Evolutionary conservation across 2,797 vertebrate species (phyloP).

Genomic region (Salarias fasciatus): DNA sequence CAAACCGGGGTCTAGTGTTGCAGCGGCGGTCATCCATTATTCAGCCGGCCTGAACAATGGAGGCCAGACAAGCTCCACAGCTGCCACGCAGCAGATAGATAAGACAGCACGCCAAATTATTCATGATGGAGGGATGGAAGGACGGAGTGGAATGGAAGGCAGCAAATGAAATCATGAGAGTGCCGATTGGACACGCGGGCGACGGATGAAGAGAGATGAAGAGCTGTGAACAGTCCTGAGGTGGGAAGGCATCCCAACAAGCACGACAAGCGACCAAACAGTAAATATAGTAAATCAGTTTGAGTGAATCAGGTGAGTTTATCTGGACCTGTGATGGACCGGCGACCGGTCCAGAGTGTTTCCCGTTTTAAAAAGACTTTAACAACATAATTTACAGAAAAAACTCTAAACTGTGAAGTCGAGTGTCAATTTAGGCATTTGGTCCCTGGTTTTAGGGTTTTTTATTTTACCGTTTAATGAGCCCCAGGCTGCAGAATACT

Average conservation of each 20-base stretch:
- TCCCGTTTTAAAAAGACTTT: too few relatives aligned
- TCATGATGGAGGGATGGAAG: constrained; percentile 77
- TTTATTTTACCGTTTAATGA: too few relatives aligned
- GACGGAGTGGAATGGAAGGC: constrained; percentile 55
- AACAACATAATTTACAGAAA: neutral
- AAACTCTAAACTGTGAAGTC: neutral
- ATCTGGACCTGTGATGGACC: too few relatives aligned
- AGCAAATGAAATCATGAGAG: constrained; percentile 89
- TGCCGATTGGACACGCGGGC: constrained; percentile 29
- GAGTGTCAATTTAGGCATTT: neutral
- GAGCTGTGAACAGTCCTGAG: neutral
- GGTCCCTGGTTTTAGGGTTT: neutral
- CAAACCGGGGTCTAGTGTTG: constrained; percentile 79
- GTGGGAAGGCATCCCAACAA: too few relatives aligned
- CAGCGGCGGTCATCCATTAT: constrained; percentile 82
- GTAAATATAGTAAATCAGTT: neutral
- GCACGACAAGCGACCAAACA: neutral
- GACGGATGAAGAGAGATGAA: constrained; percentile 3
- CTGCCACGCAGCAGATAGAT: constrained; percentile 78
- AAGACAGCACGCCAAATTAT: constrained; percentile 80
- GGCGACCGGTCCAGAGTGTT: too few relatives aligned
- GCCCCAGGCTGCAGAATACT: constrained; percentile 18
- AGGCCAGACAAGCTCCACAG: constrained; percentile 72
- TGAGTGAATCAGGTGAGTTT: constrained; percentile 18
- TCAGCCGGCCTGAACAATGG: constrained; percentile 80